phyloP scores from a whole-genome alignment of 2,888 invertebrate species.

The Athetis lepigone region DNA sequence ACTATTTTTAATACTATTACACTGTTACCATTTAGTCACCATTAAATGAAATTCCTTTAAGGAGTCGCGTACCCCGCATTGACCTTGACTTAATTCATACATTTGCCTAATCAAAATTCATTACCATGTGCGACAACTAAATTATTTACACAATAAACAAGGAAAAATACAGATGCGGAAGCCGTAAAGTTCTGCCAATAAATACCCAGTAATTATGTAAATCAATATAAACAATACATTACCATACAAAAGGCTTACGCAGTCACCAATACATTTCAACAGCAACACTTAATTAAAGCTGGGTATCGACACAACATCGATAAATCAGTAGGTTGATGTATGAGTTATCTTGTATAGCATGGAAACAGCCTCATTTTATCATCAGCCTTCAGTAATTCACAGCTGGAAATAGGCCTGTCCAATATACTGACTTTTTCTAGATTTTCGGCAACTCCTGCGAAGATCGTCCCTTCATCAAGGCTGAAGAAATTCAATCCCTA shows the following conservation, averaged over 20 bases:
- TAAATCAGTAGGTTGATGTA: conserved; percentile 4
- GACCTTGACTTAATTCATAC: neutral
- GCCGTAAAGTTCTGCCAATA: conserved; percentile 16
- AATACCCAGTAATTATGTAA: conserved; percentile 31
- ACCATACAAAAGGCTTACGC: conserved; percentile 47
- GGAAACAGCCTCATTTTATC: no score
- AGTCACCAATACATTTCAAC: conserved; percentile 41
- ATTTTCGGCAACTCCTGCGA: no score
- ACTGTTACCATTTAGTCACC: no score
- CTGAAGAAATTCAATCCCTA: no score
- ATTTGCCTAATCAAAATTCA: neutral
- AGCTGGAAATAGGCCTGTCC: no score
- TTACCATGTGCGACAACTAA: neutral
- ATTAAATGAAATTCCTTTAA: no score
- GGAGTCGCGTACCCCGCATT: no score
- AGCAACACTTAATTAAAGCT: conserved; percentile 46
- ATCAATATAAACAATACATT: conserved; percentile 45
- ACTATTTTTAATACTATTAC: no score
- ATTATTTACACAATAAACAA: neutral
- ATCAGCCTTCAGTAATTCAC: no score
- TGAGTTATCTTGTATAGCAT: no score
- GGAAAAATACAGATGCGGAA: conserved; percentile 2
- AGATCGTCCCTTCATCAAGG: no score
- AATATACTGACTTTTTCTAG: no score
- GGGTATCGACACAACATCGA: neutral